A percentile compares a stretch with the other conserved stretches of the same genome.
Evolutionary conservation across 1,140 invertebrate genomes (phyloP).

Genomic region (Pseudomyrmex pallidus): DNA sequence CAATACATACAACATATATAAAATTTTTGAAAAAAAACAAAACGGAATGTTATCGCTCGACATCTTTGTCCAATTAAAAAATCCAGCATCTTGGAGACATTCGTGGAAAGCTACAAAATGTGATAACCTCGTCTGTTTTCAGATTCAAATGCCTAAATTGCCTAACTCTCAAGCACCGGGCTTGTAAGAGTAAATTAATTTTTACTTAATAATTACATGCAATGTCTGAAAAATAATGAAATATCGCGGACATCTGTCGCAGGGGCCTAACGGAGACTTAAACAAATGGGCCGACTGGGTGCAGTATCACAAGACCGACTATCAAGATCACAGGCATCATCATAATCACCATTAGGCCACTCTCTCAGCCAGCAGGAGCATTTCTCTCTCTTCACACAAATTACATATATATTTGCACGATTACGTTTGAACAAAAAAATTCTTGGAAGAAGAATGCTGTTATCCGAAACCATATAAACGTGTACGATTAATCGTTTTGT

Average conservation of each 20-base stretch:
- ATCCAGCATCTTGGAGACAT: too few species aligned
- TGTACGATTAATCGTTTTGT: conserved; percentile 53
- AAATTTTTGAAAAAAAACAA: background rate
- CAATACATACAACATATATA: conserved; percentile 6
- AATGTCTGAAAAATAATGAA: conserved; percentile 36
- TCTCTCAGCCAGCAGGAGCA: conserved; percentile 62
- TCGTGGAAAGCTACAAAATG: conserved; percentile 27
- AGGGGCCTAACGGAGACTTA: conserved; percentile 69
- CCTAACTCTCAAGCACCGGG: conserved; percentile 67
- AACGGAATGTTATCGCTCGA: too few species aligned
- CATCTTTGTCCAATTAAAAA: background rate
- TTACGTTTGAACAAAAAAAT: conserved; percentile 41
- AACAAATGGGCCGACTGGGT: conserved; percentile 73
- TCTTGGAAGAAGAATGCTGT: conserved; percentile 19
- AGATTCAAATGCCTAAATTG: conserved; percentile 81
- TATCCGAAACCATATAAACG: conserved; percentile 43
- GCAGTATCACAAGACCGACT: conserved; percentile 72
- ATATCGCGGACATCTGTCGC: conserved; percentile 64
- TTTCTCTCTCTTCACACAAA: conserved; percentile 12
- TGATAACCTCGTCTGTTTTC: conserved; percentile 75
- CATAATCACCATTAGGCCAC: conserved; percentile 77
- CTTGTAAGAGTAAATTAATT: conserved; percentile 77
- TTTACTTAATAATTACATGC: conserved; percentile 63
- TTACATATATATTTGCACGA: conserved; percentile 50
- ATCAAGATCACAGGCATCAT: conserved; percentile 75